Evolutionary conservation across 2,888 invertebrate genomes (phyloP), one percentile per base, ranked within the genome.

Genomic region (Scotopteryx bipunctaria): DNA sequence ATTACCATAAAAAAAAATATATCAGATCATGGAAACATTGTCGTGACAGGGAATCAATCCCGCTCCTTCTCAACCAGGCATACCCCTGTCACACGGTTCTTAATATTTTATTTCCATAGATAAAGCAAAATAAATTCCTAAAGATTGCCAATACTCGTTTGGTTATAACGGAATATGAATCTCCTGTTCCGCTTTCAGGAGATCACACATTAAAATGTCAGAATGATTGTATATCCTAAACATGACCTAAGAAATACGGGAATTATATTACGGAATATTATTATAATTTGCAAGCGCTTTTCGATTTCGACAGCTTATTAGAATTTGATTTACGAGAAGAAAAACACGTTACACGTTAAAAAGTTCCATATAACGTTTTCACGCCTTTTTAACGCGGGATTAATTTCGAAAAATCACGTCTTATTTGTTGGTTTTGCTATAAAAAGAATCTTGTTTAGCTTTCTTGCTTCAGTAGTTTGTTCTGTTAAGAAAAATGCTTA

Each of bases 31-130:
- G n/a, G n/a, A n/a, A n/a, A n/a, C n/a, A n/a, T n/a, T n/a, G n/a
- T n/a, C n/a, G n/a, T n/a, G n/a, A n/a, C n/a, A n/a, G n/a, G 8
- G 4, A 21, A 21, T 21, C 2, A 21, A 3, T 6, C 5, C n/a
- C n/a, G n/a, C n/a, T n/a, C n/a, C n/a, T n/a, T n/a, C n/a, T n/a
- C n/a, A n/a, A n/a, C n/a, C n/a, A n/a, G n/a, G n/a, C n/a, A n/a
- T 56, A 47, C 56, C 55, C 53, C 38, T 37, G 53, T 47, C 59
- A 55, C 57, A 59, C 59, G 60, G 56, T 61, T 66, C 66, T 60
- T 62, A 68, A 71, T 67, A 23, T 42, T 17, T 52, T 45, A 51
- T 54, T 40, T 54, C 40, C 32, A 46, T 35, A 44, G 31, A 13
- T 44, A 31, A 52, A 46, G 21, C 40, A 23, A 49, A 6, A 23